phyloP scores from a whole-genome alignment of 2,888 invertebrate species.

The Pyrgus malvae region DNA sequence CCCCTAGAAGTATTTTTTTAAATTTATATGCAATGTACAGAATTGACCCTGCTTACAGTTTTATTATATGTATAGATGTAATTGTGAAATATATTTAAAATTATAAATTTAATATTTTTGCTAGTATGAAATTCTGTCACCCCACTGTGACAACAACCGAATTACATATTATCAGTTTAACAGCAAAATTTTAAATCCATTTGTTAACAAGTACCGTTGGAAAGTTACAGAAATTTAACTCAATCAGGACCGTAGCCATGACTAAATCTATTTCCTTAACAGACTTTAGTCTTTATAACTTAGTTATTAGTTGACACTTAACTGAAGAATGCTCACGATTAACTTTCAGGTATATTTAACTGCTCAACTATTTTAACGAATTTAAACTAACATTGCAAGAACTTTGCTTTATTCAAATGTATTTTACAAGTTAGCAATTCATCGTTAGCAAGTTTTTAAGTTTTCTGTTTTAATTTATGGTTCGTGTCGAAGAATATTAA shows the following conservation, averaged over 20 bases:
- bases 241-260: constrained; percentile 69
- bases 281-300: constrained; percentile 64
- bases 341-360: constrained; percentile 56
- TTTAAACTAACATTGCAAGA: constrained; percentile 1
- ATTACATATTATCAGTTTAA: constrained; percentile 43
- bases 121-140: background rate
- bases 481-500: no score
- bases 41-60: no score
- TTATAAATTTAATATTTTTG: no score
- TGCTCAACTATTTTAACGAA: constrained; percentile 36
- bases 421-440: background rate
- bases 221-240: constrained; percentile 69
- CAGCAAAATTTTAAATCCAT: constrained; percentile 53
- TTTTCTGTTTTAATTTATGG: background rate
- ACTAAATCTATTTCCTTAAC: constrained; percentile 69
- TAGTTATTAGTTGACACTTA: constrained; percentile 62
- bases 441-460: background rate
- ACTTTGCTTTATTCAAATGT: background rate
- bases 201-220: constrained; percentile 60
- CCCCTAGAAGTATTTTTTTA: no score
- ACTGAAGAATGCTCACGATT: constrained; percentile 56
- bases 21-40: no score
- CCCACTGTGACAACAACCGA: constrained; percentile 28
- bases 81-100: no score
- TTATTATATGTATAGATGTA: no score